Evolutionary conservation across 2,797 vertebrate species (phyloP), one percentile per base, ranked within the genome.

Genomic region (Antrozous pallidus): DNA sequence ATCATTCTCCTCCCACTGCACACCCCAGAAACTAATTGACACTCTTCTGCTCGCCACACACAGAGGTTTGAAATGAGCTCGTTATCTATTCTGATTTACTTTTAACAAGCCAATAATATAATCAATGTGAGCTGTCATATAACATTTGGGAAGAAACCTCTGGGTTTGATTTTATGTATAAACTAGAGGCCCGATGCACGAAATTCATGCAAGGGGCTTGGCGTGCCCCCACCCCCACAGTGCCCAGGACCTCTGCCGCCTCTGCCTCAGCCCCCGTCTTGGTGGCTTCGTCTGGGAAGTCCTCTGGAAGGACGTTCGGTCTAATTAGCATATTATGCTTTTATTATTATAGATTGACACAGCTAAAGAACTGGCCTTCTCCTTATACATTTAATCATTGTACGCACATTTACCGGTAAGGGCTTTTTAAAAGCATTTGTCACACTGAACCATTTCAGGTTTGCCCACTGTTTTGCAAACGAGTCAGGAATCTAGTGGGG

Each of bases 151-250:
- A 96, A 96, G 49, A 91, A 96, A 33, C 54, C 93, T 96, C 33
- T 73, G 63, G 85, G 65, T 95, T 94, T 88, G 14, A 40, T 70
- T 98, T 97, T 65, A 14, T 56, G 22, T 33, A 28, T 36, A 86
- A 74, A 61, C 28, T 31, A 7, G 58, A 31, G 58, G 26, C 28
- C 58, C 9, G 58, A 3, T 31, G 28, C 58, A 61, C 1, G 26
- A 61, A 61, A 31, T 31, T 24, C 5, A 0, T 13, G 26, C 56
- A 7, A 14, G 28, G 28, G 58, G 28, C 28, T 6, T 61, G 58
- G 58, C 58, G n/a, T n/a, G n/a, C n/a, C n/a, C n/a, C n/a, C n/a
- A 2, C 58, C 26, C 1, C 56, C 1, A 0, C 12, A 13, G 26
- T 31, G 56, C 56, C 26, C 5, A 5, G 56, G 56, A 28, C 12